phyloP scores from a whole-genome alignment of 1,140 invertebrate species.

The Megalonaias nervosa region DNA sequence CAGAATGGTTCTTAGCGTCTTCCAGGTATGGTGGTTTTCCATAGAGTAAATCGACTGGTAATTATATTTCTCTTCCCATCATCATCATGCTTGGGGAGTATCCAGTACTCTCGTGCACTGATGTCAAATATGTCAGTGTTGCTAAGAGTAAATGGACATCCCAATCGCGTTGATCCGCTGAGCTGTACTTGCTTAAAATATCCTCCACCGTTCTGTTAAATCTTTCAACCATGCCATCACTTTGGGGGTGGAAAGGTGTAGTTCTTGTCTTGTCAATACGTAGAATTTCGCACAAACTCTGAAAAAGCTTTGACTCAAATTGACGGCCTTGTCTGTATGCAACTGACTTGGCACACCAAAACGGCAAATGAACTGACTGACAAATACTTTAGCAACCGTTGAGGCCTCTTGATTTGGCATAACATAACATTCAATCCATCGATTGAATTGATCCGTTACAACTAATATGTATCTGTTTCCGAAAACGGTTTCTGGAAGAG shows the following conservation, averaged over 20 bases:
- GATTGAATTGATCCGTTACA: constrained; percentile 1
- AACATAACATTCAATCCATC: constrained; percentile 1
- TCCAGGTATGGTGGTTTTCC: no score
- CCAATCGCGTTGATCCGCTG: constrained; percentile 47
- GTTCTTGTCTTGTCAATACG: constrained; percentile 31
- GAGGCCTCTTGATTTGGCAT: not conserved
- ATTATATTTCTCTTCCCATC: no score
- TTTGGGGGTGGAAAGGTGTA: constrained; percentile 31
- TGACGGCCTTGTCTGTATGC: constrained; percentile 26
- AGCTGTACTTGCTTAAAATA: constrained; percentile 36
- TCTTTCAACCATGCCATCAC: constrained; percentile 47
- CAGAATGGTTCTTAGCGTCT: no score
- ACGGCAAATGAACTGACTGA: constrained; percentile 21
- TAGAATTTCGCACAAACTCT: constrained; percentile 15
- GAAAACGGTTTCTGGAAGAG: no score
- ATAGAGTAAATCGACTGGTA: no score
- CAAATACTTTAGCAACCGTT: constrained; percentile 7
- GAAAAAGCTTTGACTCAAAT: constrained; percentile 30
- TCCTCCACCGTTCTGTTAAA: constrained; percentile 52
- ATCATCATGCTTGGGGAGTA: constrained; percentile 38
- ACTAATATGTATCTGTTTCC: no score
- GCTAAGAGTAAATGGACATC: no score
- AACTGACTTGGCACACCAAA: constrained; percentile 27
- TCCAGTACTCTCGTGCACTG: constrained; percentile 28
- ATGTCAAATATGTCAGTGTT: no score